These are phyloP conservation scores for Lydus trimaculatus DNA, from an alignment of 2,888 invertebrate genomes.

Conservation along the genomic window DNA sequence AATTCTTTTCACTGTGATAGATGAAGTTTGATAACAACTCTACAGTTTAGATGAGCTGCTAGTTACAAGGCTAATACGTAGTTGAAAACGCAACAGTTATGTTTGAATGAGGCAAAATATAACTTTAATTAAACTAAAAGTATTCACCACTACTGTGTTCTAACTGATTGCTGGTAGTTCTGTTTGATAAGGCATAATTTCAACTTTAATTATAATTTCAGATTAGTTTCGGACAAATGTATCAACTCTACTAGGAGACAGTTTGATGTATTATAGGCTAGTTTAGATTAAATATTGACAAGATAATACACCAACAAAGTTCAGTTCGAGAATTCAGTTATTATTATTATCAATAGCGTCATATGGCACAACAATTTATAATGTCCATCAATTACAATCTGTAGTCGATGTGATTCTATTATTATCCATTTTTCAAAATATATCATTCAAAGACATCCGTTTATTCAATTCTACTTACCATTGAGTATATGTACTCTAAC, in stretches of 20 bases:
- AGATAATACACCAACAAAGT: not conserved
- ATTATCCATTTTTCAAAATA: not conserved
- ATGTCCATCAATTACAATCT: not conserved
- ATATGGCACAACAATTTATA: not conserved
- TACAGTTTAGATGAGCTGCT: not conserved
- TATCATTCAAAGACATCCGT: not conserved
- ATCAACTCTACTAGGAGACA: not conserved
- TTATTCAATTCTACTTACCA: conserved; percentile 68
- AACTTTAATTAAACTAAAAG: too few species aligned
- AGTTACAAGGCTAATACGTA: not conserved
- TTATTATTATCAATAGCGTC: not conserved
- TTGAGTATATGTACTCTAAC: conserved; percentile 87
- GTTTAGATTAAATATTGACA: conserved; percentile 1
- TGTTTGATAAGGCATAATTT: not conserved
- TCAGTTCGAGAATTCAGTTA: not conserved
- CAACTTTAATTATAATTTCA: not conserved
- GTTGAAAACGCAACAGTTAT: not conserved
- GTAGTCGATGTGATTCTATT: not conserved
- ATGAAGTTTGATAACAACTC: conserved; percentile 1
- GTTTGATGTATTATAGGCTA: not conserved
- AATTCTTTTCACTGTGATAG: not conserved
- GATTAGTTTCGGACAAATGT: not conserved
- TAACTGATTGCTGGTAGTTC: too few species aligned
- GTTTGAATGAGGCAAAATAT: too few species aligned
- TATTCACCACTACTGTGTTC: not conserved